These are phyloP conservation scores for Cheumatopsyche charites DNA, from an alignment of 1,140 invertebrate genomes.

Conservation along the genomic window DNA sequence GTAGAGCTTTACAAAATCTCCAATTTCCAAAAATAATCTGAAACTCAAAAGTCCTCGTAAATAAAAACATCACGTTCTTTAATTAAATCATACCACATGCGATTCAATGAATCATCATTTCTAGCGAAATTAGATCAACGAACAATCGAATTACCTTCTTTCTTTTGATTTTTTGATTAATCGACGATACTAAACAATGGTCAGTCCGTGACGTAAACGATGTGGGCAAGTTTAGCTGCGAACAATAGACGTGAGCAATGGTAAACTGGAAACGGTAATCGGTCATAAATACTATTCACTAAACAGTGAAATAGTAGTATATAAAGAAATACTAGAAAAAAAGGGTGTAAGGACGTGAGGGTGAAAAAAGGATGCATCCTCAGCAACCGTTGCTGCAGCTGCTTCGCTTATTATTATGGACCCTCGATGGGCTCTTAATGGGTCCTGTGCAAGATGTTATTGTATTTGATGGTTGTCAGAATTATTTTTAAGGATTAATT, in stretches of 20 bases:
- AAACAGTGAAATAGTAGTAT: conserved; percentile 7
- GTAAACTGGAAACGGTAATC: conserved; percentile 32
- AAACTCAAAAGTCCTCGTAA: too few species aligned
- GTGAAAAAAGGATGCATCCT: conserved; percentile 14
- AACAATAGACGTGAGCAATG: not conserved
- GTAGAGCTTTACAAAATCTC: too few species aligned
- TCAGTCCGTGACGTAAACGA: not conserved
- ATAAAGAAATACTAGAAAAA: too few species aligned
- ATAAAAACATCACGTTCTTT: too few species aligned
- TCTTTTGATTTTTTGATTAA: too few species aligned
- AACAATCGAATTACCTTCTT: too few species aligned
- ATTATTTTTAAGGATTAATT: too few species aligned
- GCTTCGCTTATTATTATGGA: conserved; percentile 10
- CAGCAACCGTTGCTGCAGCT: conserved; percentile 31
- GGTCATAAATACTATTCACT: conserved; percentile 27
- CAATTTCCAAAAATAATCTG: too few species aligned
- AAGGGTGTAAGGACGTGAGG: not conserved
- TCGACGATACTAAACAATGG: too few species aligned
- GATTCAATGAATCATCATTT: too few species aligned
- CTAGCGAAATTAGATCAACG: too few species aligned
- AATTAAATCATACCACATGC: too few species aligned
- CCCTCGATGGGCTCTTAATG: conserved; percentile 23
- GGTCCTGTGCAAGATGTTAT: conserved; percentile 26
- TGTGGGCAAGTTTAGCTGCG: not conserved
- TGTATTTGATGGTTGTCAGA: conserved; percentile 24